Base-by-base conservation (phyloP, 2,888 invertebrate genomes). In the Athalia rosae region DNA sequence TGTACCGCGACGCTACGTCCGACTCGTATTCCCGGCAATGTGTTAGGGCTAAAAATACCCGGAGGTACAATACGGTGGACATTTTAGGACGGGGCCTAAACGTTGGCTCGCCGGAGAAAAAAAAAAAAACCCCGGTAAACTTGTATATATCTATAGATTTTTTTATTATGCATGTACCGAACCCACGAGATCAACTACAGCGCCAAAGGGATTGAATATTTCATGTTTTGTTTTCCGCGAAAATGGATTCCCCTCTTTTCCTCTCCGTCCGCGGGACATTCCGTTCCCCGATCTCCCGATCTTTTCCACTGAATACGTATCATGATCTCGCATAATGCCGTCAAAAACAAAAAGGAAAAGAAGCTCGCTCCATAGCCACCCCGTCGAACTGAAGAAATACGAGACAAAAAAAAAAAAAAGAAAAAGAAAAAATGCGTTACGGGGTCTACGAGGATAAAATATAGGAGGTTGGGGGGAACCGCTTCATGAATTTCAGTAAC, bases 401-500 rank as follows among this genome's bases (percentile, higher is more conserved):
- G 28, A 28, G 28, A 28, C 28, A 28, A 28, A 28, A 28, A 28
- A 2, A 28, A 28, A 28, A 28, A 28, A 28, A 47, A 63, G 28
- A 11, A 41, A 61, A 28, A 11, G 63, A 47, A n/a, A 9, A 64
- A 64, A 64, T 64, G 64, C 9, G 15, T 64, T 13, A n/a, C 9
- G 28, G 64, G 64, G 45, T 9, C 47, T 64, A 15, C 13, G 41
- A 28, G 28, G 28, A 11, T 61, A 61, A 41, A 11, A n/a, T 15
- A 13, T 9, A 28, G 11, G 28, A 8, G 61, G 15, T 28, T 15
- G 8, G 15, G 61, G 61, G 45, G 13, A 45, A 47, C 45, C 64
- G 64, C n/a, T 64, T 64, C 64, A 64, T 64, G 64, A 64, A 64
- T 64, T 64, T 64, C 64, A 47, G 64, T 64, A 64, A 64, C 64